Evolutionary conservation across 92 coral and sea anemone species (phyloP).

Genomic region (Plumapathes pennacea): DNA sequence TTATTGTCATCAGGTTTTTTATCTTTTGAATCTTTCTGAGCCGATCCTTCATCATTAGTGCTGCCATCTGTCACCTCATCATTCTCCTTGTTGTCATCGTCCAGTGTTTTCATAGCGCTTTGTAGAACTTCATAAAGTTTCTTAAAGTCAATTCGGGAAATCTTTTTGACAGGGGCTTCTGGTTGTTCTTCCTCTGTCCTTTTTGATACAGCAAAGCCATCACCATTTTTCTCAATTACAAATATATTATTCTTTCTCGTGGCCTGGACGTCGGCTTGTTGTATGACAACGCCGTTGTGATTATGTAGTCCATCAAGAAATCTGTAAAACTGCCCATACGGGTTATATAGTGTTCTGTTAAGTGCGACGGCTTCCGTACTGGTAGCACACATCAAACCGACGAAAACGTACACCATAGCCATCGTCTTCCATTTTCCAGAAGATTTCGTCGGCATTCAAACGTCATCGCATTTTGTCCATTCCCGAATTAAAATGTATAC

Average conservation of each 20-base stretch:
- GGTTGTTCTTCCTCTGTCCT: constrained; percentile 70
- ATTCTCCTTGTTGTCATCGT: constrained; percentile 30
- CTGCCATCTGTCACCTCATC: constrained; percentile 13
- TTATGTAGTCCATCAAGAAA: constrained; percentile 31
- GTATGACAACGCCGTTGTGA: constrained; percentile 60
- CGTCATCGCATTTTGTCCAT: too few relatives aligned
- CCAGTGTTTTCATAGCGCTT: constrained; percentile 50
- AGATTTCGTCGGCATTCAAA: too few relatives aligned
- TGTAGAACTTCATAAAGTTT: constrained; percentile 52
- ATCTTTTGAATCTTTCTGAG: neutral
- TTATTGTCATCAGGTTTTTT: neutral
- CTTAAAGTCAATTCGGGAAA: constrained; percentile 49
- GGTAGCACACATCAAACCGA: too few relatives aligned
- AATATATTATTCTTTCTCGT: constrained; percentile 24
- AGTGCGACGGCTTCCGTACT: too few relatives aligned
- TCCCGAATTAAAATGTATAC: too few relatives aligned
- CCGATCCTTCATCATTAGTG: neutral
- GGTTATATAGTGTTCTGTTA: constrained; percentile 8
- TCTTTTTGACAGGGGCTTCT: constrained; percentile 54
- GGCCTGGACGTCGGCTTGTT: constrained; percentile 8
- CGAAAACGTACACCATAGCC: too few relatives aligned
- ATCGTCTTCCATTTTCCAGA: too few relatives aligned
- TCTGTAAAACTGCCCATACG: constrained; percentile 48
- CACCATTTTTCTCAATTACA: constrained; percentile 54
- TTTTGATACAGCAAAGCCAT: constrained; percentile 70